These are phyloP conservation scores for Cyprinodon variegatus DNA, from an alignment of 2,113 vertebrate species.

Conservation along the genomic window DNA sequence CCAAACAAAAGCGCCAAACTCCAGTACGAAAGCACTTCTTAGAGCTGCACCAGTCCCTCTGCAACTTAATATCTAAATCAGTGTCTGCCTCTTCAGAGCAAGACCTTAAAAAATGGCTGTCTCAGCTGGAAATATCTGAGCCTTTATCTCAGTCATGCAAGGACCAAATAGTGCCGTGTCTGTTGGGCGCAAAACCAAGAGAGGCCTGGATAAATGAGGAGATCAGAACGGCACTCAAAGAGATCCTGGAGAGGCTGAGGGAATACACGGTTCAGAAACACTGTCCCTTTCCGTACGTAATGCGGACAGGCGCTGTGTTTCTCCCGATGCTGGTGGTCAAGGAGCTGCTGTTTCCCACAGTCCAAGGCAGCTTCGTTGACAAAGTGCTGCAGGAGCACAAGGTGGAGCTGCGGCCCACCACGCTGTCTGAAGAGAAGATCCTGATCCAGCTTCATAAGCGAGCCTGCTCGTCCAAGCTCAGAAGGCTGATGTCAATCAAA, in stretches of 20 bases:
- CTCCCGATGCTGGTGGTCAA: conserved; percentile 95
- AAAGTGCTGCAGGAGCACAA: conserved; percentile 92
- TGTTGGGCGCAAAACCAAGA: conserved; percentile 70
- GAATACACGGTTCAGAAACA: conserved; percentile 77
- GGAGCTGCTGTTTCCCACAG: conserved; percentile 88
- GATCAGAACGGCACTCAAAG: conserved; percentile 68
- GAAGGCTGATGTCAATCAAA: conserved; percentile 91
- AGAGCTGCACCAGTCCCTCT: conserved; percentile 84
- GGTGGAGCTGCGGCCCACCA: conserved; percentile 92
- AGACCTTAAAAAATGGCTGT: conserved; percentile 67
- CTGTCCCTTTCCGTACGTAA: conserved; percentile 92
- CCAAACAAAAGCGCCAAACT: background rate
- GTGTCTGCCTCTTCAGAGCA: conserved; percentile 74
- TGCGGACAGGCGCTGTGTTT: conserved; percentile 88
- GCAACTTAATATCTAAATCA: conserved; percentile 74
- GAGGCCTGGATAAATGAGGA: conserved; percentile 85
- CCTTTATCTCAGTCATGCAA: conserved; percentile 53
- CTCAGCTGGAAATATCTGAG: conserved; percentile 49
- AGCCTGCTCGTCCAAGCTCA: conserved; percentile 88
- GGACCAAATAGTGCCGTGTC: conserved; percentile 67
- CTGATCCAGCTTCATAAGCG: conserved; percentile 86
- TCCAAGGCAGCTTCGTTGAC: conserved; percentile 84
- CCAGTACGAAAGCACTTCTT: conserved; percentile 78
- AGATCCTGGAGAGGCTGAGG: conserved; percentile 81
- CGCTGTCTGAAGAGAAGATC: conserved; percentile 90